Evolutionary conservation across 2,797 vertebrate species (phyloP).

Genomic region (Brachymystax lenok): DNA sequence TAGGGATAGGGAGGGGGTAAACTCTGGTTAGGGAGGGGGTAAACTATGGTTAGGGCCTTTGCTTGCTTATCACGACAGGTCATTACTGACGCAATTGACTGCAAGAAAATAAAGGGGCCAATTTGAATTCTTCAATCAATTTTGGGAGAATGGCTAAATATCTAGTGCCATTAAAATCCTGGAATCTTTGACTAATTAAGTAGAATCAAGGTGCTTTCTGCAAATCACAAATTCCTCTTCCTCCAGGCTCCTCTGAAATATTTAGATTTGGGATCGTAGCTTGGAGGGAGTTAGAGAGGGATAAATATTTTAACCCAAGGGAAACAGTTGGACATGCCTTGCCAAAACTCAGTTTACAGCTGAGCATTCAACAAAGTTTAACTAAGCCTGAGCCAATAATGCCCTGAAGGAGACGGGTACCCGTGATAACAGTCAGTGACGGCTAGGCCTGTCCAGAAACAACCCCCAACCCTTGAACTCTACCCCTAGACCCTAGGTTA

Average conservation of each 20-base stretch:
- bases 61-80: background rate
- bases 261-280: constrained; percentile 11
- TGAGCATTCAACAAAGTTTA: constrained; percentile 11
- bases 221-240: constrained; percentile 13
- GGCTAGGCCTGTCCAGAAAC: background rate
- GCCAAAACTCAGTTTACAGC: constrained; percentile 9
- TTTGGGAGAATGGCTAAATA: background rate
- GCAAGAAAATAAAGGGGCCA: background rate
- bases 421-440: background rate
- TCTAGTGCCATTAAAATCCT: constrained; percentile 22
- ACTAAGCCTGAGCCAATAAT: constrained; percentile 4
- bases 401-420: background rate
- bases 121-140: constrained; percentile 12
- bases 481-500: background rate
- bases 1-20: background rate
- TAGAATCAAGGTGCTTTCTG: constrained; percentile 4
- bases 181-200: constrained; percentile 11
- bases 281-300: background rate
- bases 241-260: constrained; percentile 29
- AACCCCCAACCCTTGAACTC: background rate
- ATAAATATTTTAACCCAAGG: constrained; percentile 6
- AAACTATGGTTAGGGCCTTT: background rate
- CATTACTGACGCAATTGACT: background rate
- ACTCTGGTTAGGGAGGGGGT: background rate
- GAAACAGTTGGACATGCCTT: constrained; percentile 7